Base-by-base conservation (phyloP, 2,113 vertebrate species). In the Mastomys natalensis region DNA sequence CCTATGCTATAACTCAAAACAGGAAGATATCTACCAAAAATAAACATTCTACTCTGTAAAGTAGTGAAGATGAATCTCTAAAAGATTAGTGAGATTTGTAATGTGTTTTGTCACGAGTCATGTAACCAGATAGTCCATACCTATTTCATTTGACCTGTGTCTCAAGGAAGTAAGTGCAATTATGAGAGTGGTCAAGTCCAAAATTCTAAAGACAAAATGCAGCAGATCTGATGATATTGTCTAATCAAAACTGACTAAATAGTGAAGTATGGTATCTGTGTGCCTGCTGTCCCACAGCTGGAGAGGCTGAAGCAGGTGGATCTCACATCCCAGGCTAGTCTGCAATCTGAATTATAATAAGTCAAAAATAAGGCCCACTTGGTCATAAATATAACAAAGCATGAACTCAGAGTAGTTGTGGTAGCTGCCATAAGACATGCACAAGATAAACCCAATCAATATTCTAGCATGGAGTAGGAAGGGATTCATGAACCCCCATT, bases 1-100 rank as follows among this genome's bases (percentile, higher is more conserved):
- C 73, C 31, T 78, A 31, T 51, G 29, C 0, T 91, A 21, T 66
- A 91, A 96, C 93, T 95, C 26, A 68, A 90, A 94, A 66, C 7
- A 10, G 22, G 21, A 72, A 89, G 77, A 17, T 53, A 89, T 58
- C 17, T 58, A 17, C 16, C 0, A 58, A 58, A 87, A 86, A 64
- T 64, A 64, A 64, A 64, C 62, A 64, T 37, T 66, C 11, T 58
- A 53, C 68, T 43, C 45, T 13, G 26, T 26, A 26, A 92, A 88
- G 85, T 34, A 26, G 53, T 45, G 24, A 82, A 1, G 48, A 6
- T 24, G 24, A 64, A 11, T 15, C 5, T 60, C 24, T 58, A 37
- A 40, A 58, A 82, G 29, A 8, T 55, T 55, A 24, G 34, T n/a
- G 89, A 77, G 7, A 87, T 77, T 88, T 29, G 91, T 55, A 12